Conservation (phyloP, 2,797 vertebrate species). For the Fratercula arctica region DNA sequence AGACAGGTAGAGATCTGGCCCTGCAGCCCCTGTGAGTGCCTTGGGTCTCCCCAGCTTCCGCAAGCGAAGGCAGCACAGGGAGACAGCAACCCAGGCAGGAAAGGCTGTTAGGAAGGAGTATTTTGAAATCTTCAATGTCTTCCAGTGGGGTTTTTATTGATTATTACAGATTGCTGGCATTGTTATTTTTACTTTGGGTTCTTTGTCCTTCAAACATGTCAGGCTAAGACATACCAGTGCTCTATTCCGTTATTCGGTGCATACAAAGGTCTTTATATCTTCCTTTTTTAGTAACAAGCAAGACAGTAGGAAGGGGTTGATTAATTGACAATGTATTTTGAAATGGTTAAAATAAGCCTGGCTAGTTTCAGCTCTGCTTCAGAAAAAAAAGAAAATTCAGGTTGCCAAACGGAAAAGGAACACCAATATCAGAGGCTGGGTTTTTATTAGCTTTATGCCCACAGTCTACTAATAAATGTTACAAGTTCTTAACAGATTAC, state of each 20-base stretch:
- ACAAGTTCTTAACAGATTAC: background rate
- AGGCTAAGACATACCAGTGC: background rate
- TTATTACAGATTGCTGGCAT: background rate
- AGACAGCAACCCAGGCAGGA: background rate
- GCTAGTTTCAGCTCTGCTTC: background rate
- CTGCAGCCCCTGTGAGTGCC: background rate
- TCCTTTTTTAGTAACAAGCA: background rate
- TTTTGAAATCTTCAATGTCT: background rate
- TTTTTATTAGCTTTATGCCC: background rate
- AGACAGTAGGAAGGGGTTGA: background rate
- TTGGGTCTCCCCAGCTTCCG: background rate
- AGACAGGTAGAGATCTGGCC: background rate
- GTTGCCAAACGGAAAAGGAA: background rate
- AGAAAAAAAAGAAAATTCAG: background rate
- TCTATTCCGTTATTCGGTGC: background rate
- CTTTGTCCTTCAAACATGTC: background rate
- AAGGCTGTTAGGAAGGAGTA: background rate
- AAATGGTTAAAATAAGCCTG: background rate
- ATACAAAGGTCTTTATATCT: background rate
- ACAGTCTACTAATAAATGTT: background rate
- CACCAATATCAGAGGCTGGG: background rate
- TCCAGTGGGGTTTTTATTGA: background rate
- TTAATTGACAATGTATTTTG: background rate
- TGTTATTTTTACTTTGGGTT: background rate
- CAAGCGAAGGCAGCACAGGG: background rate